Conservation (phyloP, 1,140 invertebrate genomes). For the Trachymyrmex septentrionalis region DNA sequence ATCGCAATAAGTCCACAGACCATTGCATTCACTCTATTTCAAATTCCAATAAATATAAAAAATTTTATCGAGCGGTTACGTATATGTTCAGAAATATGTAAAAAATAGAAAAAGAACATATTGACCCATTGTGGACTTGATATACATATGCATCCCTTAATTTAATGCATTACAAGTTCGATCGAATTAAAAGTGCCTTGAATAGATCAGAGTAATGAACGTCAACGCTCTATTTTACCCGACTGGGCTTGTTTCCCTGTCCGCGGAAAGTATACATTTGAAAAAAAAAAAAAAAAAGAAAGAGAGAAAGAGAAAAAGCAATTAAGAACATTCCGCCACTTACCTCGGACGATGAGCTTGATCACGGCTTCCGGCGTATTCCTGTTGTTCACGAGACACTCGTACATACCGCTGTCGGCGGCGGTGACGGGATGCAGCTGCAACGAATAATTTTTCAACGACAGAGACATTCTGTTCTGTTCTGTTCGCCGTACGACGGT, state of each 20-base stretch:
- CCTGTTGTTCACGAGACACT: conserved; percentile 90
- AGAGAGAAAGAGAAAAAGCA: no score
- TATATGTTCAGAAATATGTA: no score
- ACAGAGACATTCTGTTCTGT: conserved; percentile 87
- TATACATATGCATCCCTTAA: neutral
- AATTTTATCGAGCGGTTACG: neutral
- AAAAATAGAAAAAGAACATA: neutral
- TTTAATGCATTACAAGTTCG: neutral
- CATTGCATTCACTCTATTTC: neutral
- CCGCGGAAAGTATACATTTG: neutral
- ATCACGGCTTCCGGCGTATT: conserved; percentile 89
- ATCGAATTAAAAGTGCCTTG: neutral
- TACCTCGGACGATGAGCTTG: conserved; percentile 90
- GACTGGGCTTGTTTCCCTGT: neutral
- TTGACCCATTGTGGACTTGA: neutral
- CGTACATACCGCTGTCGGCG: conserved; percentile 89
- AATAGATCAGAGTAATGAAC: conserved; percentile 1
- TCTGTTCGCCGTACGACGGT: conserved; percentile 86
- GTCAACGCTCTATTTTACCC: neutral
- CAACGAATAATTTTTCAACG: conserved; percentile 89
- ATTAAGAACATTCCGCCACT: conserved; percentile 63
- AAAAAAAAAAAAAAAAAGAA: neutral
- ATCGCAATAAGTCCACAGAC: neutral
- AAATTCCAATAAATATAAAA: neutral
- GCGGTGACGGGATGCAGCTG: conserved; percentile 89